Conservation (phyloP, 2,113 vertebrate genomes). For the Mohoua ochrocephala region DNA sequence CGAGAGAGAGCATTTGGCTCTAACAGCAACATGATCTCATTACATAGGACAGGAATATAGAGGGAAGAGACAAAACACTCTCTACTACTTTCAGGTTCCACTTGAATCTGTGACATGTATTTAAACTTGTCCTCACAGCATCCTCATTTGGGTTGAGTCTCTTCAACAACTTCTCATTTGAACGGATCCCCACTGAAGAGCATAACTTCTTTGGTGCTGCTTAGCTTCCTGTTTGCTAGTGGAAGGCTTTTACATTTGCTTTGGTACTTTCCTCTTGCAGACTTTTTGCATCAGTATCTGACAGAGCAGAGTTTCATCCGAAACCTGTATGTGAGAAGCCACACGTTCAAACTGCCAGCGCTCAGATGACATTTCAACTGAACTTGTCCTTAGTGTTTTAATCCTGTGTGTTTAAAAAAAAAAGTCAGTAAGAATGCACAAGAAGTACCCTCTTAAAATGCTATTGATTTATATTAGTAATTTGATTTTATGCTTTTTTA, state of each 20-base stretch:
- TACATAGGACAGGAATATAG: not conserved
- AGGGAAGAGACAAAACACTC: not conserved
- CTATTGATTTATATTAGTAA: not conserved
- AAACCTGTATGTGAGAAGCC: not conserved
- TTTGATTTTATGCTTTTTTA: not conserved
- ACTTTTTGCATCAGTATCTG: not conserved
- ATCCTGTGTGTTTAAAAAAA: not conserved
- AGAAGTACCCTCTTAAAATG: not conserved
- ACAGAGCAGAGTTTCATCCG: not conserved
- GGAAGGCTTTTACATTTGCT: not conserved
- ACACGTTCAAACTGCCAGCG: not conserved
- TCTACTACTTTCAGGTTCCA: constrained; percentile 10
- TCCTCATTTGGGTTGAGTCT: not conserved
- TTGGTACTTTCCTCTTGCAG: not conserved
- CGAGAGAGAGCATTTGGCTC: constrained; percentile 5
- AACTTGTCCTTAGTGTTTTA: not conserved
- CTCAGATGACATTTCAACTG: not conserved
- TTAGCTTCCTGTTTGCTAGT: not conserved
- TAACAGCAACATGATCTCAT: constrained; percentile 19
- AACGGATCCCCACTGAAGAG: accelerated
- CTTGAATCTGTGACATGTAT: not conserved
- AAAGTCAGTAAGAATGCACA: not conserved
- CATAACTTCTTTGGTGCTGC: not conserved
- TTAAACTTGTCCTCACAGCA: not conserved
- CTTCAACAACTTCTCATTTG: not conserved